These are phyloP conservation scores for Magallana ariakensis DNA, from an alignment of 1,140 invertebrate genomes.

Conservation along the genomic window DNA sequence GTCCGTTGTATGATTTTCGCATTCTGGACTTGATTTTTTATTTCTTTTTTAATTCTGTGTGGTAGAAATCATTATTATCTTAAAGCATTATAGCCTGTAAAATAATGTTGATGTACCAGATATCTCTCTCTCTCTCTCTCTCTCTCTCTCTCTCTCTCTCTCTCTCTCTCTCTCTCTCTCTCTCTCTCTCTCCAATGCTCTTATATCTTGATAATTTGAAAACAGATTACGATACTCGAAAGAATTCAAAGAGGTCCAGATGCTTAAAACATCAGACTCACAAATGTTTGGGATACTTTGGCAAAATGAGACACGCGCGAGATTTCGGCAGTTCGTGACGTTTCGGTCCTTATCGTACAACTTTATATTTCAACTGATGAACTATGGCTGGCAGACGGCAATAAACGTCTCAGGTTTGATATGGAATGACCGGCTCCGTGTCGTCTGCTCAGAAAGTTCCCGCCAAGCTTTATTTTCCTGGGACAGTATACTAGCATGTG, in stretches of 20 bases:
- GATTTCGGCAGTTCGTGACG: constrained; percentile 11
- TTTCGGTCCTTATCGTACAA: neutral
- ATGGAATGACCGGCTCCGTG: neutral
- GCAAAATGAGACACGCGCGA: neutral
- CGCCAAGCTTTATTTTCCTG: neutral
- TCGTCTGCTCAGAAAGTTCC: neutral
- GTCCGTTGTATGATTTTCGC: too few relatives aligned
- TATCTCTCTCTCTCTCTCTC: too few relatives aligned
- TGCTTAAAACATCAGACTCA: constrained; percentile 2
- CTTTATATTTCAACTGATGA: constrained; percentile 5
- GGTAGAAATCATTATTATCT: too few relatives aligned
- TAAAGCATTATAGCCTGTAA: too few relatives aligned
- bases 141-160: too few relatives aligned
- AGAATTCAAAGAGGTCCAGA: neutral
- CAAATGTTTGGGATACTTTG: constrained; percentile 24
- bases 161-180: too few relatives aligned
- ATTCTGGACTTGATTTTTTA: too few relatives aligned
- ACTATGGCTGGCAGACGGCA: constrained; percentile 6
- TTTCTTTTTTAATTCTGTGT: too few relatives aligned
- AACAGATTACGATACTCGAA: too few relatives aligned
- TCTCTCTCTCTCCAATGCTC: too few relatives aligned
- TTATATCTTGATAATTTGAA: too few relatives aligned
- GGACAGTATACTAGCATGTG: neutral
- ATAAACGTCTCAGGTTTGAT: constrained; percentile 26
- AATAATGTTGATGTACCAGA: too few relatives aligned